Evolutionary conservation across 2,797 vertebrate genomes (phyloP), one percentile per base, ranked within the genome.

Genomic region (Hafferia zeledoni): DNA sequence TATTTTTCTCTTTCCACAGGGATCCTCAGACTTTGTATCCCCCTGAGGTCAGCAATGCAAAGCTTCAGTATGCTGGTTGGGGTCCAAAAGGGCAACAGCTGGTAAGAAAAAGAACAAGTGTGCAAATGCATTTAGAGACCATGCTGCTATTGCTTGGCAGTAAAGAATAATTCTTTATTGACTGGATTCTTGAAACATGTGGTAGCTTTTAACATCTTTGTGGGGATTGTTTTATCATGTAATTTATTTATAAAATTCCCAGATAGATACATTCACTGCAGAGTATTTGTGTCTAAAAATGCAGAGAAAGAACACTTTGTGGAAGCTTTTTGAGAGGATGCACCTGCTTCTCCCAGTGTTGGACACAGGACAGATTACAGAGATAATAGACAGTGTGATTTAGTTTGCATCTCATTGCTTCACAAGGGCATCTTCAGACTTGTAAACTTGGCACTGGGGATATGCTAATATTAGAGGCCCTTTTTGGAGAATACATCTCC

Each of bases 31-130:
- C 98, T 87, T 96, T 99, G 95, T 99, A 98, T 81, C 99, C 99
- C 35, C 99, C 99, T 6, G 99, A 99, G 96, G 99, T 99, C 96
- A 98, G 98, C 91, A 98, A 98, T 37, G 98, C 98, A 24, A 98
- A 98, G 63, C 98, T 99, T 93, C 99, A 99, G 96, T 99, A 99
- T 49, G 99, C 99, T 31, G 99, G 99, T 94, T 99, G 99, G 99
- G 99, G 99, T 77, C 98, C 99, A 3, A 98, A 98, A 89, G 99
- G 98, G 88, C 99, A 99, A 95, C 99, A 99, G 97, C 98, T 99
- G 99, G 99, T 99, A 98, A 99, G 99, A 93, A 98, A 92, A 69
- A 67, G 5, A 53, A 56, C 9, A 70, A 88, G 11, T 46, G 33
- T 88, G 13, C 31, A 76, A 87, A 80, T 87, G 11, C 47, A 37